Evolutionary conservation across 2,797 vertebrate species (phyloP), one percentile per base, ranked within the genome.

Genomic region (Balearica regulorum): DNA sequence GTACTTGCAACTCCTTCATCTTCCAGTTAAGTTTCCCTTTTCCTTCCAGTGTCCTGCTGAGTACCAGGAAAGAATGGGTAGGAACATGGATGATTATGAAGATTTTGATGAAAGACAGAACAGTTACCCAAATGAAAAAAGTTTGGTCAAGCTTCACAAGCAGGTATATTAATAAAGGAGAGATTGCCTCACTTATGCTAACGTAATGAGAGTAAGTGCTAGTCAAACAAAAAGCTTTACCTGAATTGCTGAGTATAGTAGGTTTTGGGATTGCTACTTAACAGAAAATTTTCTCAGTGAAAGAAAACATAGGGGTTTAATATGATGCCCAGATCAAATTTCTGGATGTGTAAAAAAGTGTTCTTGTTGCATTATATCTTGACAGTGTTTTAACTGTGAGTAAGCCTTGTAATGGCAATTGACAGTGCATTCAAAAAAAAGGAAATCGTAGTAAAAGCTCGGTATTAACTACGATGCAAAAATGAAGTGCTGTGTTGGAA

Each of bases 1-100:
- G 6, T 26, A 12, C 9, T 49, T 73, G 16, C 15, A 55, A 35
- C 20, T 84, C 5, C 15, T 75, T 35, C 16, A 7, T 77, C 15
- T 68, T 76, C 17, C 15, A 37, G 10, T 73, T 69, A 54, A 66
- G 88, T 82, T 96, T 58, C n/a, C 13, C 31, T 96, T 77, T 95
- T 96, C 11, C 51, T 93, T 90, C 66, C 82, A 99, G 99, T 99
- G 99, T 60, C 99, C 99, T 18, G 84, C 98, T 93, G 99, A 99
- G 26, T 99, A 99, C 97, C 99, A 99, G 89, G 99, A 99, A 98
- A 99, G 99, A 98, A 99, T 99, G 99, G 99, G 99, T 75, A 98
- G 99, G 76, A 99, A 99, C 97, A 99, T 99, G 99, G 99, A 99
- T 53, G 99, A 99, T 97, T 99, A 99, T 93, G 99, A 99, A 98